These are phyloP conservation scores for Drosophila tripunctata DNA, from an alignment of 2,888 invertebrate genomes.

Conservation along the genomic window DNA sequence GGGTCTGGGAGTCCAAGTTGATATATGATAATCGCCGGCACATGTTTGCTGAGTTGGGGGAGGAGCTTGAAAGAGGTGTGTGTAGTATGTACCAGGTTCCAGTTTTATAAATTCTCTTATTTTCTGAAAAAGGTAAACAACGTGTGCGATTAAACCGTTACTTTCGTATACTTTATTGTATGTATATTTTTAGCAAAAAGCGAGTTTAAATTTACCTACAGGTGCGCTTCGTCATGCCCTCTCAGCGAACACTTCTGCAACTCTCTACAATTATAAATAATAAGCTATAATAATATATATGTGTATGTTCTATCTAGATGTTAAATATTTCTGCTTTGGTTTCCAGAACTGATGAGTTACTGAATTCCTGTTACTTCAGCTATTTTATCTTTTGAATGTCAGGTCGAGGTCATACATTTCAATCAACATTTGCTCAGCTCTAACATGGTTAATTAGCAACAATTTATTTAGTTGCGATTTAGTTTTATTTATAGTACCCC, in stretches of 20 bases:
- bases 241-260: conserved; percentile 9
- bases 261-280: background rate
- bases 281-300: background rate
- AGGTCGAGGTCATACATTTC: conserved; percentile 20
- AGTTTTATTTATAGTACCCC: conserved; percentile 1
- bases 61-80: background rate
- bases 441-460: conserved; percentile 15
- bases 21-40: conserved; percentile 65
- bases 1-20: conserved; percentile 43
- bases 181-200: conserved; percentile 31
- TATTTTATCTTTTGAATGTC: conserved; percentile 5
- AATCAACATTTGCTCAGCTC: conserved; percentile 9
- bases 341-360: background rate
- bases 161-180: conserved; percentile 15
- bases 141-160: conserved; percentile 41
- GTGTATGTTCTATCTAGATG: background rate
- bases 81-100: conserved; percentile 33
- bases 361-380: background rate
- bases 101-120: conserved; percentile 49
- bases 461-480: conserved; percentile 8
- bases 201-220: conserved; percentile 26
- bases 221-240: conserved; percentile 23
- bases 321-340: background rate
- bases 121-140: conserved; percentile 29
- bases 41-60: conserved; percentile 26